These are phyloP conservation scores for Pentamera pediparva DNA, from an alignment of 53 echinoderm and acorn worm species.

Conservation along the genomic window DNA sequence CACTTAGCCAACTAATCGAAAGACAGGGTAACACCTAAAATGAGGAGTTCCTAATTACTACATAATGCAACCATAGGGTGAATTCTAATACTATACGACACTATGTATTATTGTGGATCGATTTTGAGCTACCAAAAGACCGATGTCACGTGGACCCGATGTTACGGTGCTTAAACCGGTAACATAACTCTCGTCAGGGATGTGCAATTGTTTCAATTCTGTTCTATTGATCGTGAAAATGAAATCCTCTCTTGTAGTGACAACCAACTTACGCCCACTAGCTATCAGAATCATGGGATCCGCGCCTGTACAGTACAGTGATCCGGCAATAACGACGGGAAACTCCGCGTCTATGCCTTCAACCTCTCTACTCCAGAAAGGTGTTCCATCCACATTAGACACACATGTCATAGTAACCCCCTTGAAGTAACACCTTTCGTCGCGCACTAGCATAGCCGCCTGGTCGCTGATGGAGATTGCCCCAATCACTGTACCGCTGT, in stretches of 20 bases:
- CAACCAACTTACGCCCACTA: neutral
- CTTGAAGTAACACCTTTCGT: neutral
- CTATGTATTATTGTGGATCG: too few relatives aligned
- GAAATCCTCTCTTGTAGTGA: neutral
- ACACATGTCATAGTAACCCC: neutral
- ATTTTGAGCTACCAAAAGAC: neutral
- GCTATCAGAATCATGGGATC: constrained; percentile 5
- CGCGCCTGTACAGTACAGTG: neutral
- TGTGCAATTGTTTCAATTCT: neutral
- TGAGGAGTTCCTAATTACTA: too few relatives aligned
- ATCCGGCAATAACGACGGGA: neutral
- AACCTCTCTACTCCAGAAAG: neutral
- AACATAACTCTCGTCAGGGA: neutral
- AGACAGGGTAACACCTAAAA: too few relatives aligned
- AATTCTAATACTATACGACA: too few relatives aligned
- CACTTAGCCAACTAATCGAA: too few relatives aligned
- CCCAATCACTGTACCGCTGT: constrained; percentile 3
- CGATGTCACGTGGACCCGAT: neutral
- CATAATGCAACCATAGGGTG: too few relatives aligned
- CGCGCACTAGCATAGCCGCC: neutral
- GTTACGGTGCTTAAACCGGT: neutral
- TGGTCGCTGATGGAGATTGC: neutral
- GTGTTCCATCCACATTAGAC: neutral
- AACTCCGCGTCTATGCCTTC: neutral
- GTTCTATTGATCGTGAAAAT: neutral